Base-by-base conservation (phyloP, 1,140 invertebrate genomes). In the Homalodisca vitripennis region DNA sequence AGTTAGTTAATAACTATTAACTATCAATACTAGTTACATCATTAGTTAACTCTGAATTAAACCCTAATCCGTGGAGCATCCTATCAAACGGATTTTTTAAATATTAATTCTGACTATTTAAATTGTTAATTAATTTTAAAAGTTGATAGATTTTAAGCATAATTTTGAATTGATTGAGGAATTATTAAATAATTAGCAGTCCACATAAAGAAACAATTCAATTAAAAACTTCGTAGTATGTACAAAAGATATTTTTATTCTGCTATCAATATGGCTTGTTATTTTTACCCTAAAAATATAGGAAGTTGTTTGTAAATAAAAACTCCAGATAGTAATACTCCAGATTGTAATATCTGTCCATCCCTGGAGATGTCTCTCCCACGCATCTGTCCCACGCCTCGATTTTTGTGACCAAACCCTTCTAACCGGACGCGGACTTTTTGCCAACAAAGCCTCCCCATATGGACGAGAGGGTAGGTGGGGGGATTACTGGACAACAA, bases 401-500 rank as follows among this genome's bases (percentile, higher is more conserved):
- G 48, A 60, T 60, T 60, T 60, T 60, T 60, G 55, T 60, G 55
- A 60, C 55, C 6, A 6, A 60, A 26, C 55, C 55, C 26, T 53
- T 53, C 20, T n/a, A 26, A 10, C 14, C 14, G 55, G 55, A 24
- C 3, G n/a, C 13, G 3, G 22, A 6, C 6, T 30, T 60, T 60
- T 60, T 26, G 24, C 55, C 22, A 60, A 26, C 22, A 60, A 60
- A 27, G 55, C 24, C 55, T 30, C 14, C 14, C 27, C 55, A 60
- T 41, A 6, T 41, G 6, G 34, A 41, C 6, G 34, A 17, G 34
- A 17, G 34, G 6, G 34, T 6, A 41, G 17, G 55, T 22, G 55
- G 55, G 2, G 55, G 27, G 55, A 29, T 27, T 53, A n/a, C 12
- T 12, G 3, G 6, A 10, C 3, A 13, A 60, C 55, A 60, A 60